These are phyloP conservation scores for Rhimphoctona megacephalus DNA, from an alignment of 2,888 invertebrate genomes.

Conservation along the genomic window DNA sequence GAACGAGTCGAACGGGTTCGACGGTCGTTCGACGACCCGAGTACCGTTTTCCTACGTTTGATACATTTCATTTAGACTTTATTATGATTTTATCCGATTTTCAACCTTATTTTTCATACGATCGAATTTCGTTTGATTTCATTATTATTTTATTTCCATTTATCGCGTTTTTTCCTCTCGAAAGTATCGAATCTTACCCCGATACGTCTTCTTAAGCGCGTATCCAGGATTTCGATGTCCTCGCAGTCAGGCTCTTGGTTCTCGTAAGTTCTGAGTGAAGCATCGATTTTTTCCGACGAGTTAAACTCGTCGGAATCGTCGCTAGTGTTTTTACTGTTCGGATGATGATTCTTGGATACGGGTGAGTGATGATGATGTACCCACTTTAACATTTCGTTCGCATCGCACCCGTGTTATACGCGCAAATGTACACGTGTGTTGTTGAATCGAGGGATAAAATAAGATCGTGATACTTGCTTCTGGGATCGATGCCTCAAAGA, in stretches of 20 bases:
- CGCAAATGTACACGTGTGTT: background rate
- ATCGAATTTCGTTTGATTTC: too few species aligned
- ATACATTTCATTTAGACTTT: background rate
- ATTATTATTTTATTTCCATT: too few species aligned
- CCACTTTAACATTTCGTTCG: conserved; percentile 82
- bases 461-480: background rate
- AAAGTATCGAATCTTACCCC: conserved; percentile 74
- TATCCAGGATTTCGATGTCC: conserved; percentile 73
- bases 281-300: conserved; percentile 19
- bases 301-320: conserved; percentile 57
- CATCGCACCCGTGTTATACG: conserved; percentile 54
- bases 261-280: too few species aligned
- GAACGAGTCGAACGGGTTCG: conserved; percentile 56
- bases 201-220: conserved; percentile 73
- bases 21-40: conserved; percentile 43
- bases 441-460: background rate
- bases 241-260: conserved; percentile 12
- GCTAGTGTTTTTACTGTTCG: conserved; percentile 22
- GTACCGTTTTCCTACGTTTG: conserved; percentile 13
- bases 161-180: too few species aligned
- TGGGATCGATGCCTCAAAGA: background rate
- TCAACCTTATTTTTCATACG: background rate
- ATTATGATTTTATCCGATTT: background rate
- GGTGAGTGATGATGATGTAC: conserved; percentile 80
- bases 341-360: conserved; percentile 76